phyloP scores from a whole-genome alignment of 2,797 vertebrate genomes.

The Crenichthys baileyi region DNA sequence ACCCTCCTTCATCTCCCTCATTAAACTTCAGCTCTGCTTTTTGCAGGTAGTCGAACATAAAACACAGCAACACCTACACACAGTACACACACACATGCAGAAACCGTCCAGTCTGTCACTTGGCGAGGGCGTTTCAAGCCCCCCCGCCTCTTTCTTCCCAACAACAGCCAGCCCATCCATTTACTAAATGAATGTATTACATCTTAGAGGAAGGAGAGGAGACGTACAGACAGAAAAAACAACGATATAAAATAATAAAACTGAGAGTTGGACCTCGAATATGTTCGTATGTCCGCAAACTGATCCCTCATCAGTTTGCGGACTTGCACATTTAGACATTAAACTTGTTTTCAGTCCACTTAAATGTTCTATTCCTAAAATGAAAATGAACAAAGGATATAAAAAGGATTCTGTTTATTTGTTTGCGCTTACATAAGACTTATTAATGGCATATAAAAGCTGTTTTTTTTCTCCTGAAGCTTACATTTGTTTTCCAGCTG shows the following conservation, averaged over 20 bases:
- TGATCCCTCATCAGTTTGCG: background rate
- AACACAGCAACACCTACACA: conserved; percentile 17
- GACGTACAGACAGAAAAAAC: background rate
- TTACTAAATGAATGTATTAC: conserved; percentile 78
- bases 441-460: conserved; percentile 46
- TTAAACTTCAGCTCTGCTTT: conserved; percentile 30
- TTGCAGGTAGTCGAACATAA: conserved; percentile 15
- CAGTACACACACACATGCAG: conserved; percentile 24
- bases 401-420: conserved; percentile 35
- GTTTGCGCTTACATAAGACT: conserved; percentile 50
- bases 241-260: background rate
- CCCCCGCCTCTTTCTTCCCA: conserved; percentile 30
- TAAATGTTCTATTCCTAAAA: conserved; percentile 37
- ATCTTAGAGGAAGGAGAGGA: conserved; percentile 55
- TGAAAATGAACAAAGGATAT: conserved; percentile 15
- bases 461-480: conserved; percentile 25
- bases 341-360: conserved; percentile 15
- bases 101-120: conserved; percentile 46
- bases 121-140: conserved; percentile 64
- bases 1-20: conserved; percentile 1
- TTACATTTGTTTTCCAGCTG: conserved; percentile 21
- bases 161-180: conserved; percentile 75
- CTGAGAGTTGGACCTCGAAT: background rate
- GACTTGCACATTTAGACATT: background rate
- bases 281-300: conserved; percentile 23